Conservation (phyloP, 2,113 vertebrate genomes). For the Setophaga petechia region DNA sequence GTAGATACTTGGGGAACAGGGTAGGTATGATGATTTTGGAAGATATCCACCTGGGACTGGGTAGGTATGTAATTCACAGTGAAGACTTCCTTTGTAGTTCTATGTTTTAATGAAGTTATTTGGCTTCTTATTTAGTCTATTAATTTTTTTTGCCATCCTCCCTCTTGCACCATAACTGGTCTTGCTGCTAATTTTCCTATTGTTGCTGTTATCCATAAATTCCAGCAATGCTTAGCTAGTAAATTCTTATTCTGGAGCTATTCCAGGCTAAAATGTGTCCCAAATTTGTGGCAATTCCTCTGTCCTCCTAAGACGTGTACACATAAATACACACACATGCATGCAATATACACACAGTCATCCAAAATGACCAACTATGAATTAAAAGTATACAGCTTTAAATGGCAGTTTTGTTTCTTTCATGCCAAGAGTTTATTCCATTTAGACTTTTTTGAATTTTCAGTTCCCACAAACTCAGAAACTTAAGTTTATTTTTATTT, state of each 20-base stretch:
- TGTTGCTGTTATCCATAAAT: not conserved
- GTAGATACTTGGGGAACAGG: not conserved
- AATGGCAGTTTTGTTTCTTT: not conserved
- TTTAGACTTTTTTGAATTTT: not conserved
- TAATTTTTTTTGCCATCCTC: not conserved
- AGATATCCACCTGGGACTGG: not conserved
- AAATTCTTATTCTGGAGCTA: not conserved
- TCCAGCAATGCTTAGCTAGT: not conserved
- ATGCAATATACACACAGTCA: not conserved
- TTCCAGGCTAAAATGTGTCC: not conserved
- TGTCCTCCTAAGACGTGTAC: not conserved
- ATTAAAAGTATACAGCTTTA: not conserved
- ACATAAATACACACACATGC: not conserved
- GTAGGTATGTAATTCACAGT: not conserved
- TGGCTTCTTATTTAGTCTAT: not conserved
- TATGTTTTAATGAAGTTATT: not conserved
- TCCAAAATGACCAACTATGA: not conserved
- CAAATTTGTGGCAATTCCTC: not conserved
- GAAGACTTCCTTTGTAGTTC: not conserved
- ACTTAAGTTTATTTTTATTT: not conserved
- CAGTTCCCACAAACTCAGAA: not conserved
- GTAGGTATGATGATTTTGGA: not conserved
- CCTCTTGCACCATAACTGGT: not conserved
- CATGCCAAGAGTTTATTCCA: not conserved
- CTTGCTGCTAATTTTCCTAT: not conserved